Conservation (phyloP, 2,888 invertebrate species). For the Polydrusus tereticollis region DNA sequence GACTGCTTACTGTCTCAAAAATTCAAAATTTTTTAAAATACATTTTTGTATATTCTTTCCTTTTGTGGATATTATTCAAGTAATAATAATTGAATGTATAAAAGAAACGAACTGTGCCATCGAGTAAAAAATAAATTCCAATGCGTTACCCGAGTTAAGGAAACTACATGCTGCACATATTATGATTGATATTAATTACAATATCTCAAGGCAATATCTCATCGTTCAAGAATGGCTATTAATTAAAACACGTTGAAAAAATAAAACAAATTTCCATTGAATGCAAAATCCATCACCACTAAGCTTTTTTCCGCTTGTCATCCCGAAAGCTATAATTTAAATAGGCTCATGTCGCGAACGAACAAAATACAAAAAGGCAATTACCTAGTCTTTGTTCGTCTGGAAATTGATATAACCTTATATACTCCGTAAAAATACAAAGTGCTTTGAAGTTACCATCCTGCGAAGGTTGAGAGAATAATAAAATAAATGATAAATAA, state of each 20-base stretch:
- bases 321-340: background rate
- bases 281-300: background rate
- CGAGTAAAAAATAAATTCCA: no score
- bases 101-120: no score
- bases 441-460: background rate
- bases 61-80: no score
- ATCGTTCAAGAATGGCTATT: background rate
- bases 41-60: no score
- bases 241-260: background rate
- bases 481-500: constrained; percentile 15
- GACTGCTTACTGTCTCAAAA: no score
- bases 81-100: no score
- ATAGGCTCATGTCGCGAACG: background rate
- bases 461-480: constrained; percentile 10
- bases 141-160: no score
- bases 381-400: background rate
- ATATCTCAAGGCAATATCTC: background rate
- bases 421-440: constrained; percentile 2
- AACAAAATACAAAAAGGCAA: background rate
- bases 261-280: background rate
- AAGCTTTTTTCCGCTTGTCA: background rate
- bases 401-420: constrained; percentile 23
- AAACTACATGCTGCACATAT: no score
- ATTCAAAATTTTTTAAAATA: no score
- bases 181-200: no score